Evolutionary conservation across 2,797 vertebrate species (phyloP), one percentile per base, ranked within the genome.

Genomic region (Megalops cyprinoides): DNA sequence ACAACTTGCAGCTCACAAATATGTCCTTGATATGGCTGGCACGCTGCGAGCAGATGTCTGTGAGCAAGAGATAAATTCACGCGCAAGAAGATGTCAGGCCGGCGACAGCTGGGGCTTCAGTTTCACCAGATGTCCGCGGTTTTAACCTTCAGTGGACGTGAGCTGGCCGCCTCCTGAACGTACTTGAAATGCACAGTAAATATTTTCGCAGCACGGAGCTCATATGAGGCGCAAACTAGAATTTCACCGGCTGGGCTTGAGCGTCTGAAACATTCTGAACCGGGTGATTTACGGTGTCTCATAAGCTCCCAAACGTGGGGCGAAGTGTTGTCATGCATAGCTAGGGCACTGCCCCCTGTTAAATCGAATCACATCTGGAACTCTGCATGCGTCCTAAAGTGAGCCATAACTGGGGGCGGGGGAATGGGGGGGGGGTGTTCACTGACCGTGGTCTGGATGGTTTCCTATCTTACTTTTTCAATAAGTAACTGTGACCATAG

Each of bases 61-160:
- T 89, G 92, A 94, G 93, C 90, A 88, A 87, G 92, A 95, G 94
- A 96, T 95, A 95, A 93, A 96, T 96, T 92, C 94, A 95, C 95
- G 91, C 91, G 89, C 92, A 90, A 93, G 89, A 94, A 94, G 95
- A 95, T 94, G 95, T 96, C 95, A 95, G 90, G 91, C 94, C 86
- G 93, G 93, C 88, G 93, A 96, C 96, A 97, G 97, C 96, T 96
- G 94, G 90, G 92, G 93, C 91, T 97, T 94, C 89, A 90, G 86
- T 97, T 96, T 97, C 96, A 96, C 95, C 96, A 97, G 96, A 97
- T 97, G 96, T 96, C 96, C 84, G 78, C 85, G 23, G 84, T 87
- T 79, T 93, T 96, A 95, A 96, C 95, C 93, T 94, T 89, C 92
- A 87, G 88, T 74, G 82, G 82, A 80, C 91, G 89, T 89, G 88